A percentile compares a stretch with the other conserved stretches of the same genome.
These are phyloP conservation scores for Notarius lentiginosus DNA, from an alignment of 2,113 vertebrate genomes.

Conservation along the genomic window DNA sequence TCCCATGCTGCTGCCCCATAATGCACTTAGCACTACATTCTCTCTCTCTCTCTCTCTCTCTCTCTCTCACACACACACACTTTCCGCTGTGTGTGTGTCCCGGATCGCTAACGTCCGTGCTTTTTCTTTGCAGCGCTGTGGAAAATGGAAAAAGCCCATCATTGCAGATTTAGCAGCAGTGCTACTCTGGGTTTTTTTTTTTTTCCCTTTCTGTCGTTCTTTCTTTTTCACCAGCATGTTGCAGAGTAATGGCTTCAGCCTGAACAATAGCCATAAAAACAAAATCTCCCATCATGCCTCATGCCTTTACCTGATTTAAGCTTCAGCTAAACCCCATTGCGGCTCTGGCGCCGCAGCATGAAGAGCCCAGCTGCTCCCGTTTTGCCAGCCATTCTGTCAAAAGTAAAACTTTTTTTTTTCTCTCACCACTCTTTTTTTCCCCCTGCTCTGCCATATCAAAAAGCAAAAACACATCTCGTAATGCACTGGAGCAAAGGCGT, in stretches of 20 bases:
- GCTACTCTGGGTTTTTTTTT: neutral
- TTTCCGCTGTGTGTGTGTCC: neutral
- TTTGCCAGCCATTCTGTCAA: slow-evolving; percentile 42
- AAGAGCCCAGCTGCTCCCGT: slow-evolving; percentile 44
- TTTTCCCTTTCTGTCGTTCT: neutral
- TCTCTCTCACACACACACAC: neutral
- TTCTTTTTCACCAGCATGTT: slow-evolving; percentile 3
- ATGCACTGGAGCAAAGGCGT: slow-evolving; percentile 34
- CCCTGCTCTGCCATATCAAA: slow-evolving; percentile 24
- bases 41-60: no score
- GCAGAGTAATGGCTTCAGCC: slow-evolving; percentile 1
- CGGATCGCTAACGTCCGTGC: slow-evolving; percentile 1
- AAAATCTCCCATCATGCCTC: slow-evolving; percentile 37
- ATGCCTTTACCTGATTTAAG: slow-evolving; percentile 45
- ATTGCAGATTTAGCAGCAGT: slow-evolving; percentile 29
- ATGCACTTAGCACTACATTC: slow-evolving; percentile 13
- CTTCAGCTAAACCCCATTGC: slow-evolving; percentile 37
- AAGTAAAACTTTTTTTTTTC: slow-evolving; percentile 3
- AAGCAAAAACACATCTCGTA: slow-evolving; percentile 32
- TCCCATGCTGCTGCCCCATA: slow-evolving; percentile 16
- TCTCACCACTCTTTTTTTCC: neutral
- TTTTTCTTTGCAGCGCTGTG: slow-evolving; percentile 18
- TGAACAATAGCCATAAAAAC: slow-evolving; percentile 46
- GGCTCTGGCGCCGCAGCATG: slow-evolving; percentile 34
- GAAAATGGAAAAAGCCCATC: slow-evolving; percentile 29